These are phyloP conservation scores for Coryphaenoides rupestris DNA, from an alignment of 2,113 vertebrate genomes.

Conservation along the genomic window DNA sequence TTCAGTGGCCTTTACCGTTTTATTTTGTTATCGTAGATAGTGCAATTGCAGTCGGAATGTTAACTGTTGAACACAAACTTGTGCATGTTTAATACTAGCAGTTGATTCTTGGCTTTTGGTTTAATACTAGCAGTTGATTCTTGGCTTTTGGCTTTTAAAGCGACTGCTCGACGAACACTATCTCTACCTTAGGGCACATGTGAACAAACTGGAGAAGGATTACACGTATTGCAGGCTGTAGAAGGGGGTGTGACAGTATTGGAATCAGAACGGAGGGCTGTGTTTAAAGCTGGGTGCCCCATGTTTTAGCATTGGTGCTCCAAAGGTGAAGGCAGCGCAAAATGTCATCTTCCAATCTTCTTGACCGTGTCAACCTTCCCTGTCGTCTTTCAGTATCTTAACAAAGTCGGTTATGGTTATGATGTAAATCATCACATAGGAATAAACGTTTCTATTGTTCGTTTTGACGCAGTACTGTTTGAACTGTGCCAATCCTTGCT, in stretches of 20 bases:
- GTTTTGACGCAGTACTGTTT: constrained; percentile 23
- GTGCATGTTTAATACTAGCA: constrained; percentile 63
- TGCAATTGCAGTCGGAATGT: constrained; percentile 68
- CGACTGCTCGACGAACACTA: constrained; percentile 39
- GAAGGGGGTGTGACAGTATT: constrained; percentile 37
- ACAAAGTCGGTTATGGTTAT: constrained; percentile 44
- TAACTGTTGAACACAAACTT: constrained; percentile 51
- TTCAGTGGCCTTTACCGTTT: constrained; percentile 68
- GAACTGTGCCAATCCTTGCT: constrained; percentile 50
- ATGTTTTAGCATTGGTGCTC: background rate
- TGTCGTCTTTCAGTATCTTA: constrained; percentile 23
- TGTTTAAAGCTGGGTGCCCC: constrained; percentile 22
- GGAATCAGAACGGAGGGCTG: constrained; percentile 37
- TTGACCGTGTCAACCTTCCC: constrained; percentile 39
- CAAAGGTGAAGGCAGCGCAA: background rate
- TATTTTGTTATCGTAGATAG: constrained; percentile 49
- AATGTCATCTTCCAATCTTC: constrained; percentile 37
- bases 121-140: constrained; percentile 62
- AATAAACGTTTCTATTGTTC: constrained; percentile 45
- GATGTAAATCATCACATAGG: constrained; percentile 35
- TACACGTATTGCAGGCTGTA: constrained; percentile 33
- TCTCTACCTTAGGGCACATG: constrained; percentile 59
- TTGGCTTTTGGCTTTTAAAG: constrained; percentile 23
- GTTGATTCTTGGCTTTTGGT: too few species aligned
- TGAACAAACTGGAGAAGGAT: constrained; percentile 42